Evolutionary conservation across 2,113 vertebrate species (phyloP), one percentile per base, ranked within the genome.

Genomic region (Anser cygnoides): DNA sequence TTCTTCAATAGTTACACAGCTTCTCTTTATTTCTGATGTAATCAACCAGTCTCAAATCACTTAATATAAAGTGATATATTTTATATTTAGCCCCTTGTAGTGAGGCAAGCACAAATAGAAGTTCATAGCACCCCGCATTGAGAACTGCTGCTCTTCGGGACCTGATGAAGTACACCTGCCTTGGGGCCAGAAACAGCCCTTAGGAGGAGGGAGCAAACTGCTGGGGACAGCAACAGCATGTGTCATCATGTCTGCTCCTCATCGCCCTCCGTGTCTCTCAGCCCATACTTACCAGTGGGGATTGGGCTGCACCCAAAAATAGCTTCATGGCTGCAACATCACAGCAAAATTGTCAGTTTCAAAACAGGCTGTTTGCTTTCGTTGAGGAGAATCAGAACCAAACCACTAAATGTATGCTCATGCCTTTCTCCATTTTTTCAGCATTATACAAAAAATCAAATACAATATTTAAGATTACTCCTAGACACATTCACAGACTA

Each of bases 201-300:
- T 81, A 95, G 19, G 74, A 35, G 3, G 0, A 31, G 2, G n/a
- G 46, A 95, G 62, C 33, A 75, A 91, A 95, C 5, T 21, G 28
- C 39, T 16, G 33, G 65, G 78, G 84, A 92, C 87, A 91, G 78
- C 87, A 87, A 33, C 77, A 96, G 90, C 66, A 65, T 91, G 90
- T 84, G 49, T 61, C 91, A 70, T 85, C 84, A 91, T 2, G 3
- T 89, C 74, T 75, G 81, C 89, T 94, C 84, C 84, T 59, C 78
- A 65, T 87, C 54, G 31, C 46, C 57, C 46, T 0, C 0, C 49
- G 28, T 19, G 8, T 61, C 33, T 73, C 82, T 35, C 23, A 14
- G 52, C 25, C 26, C 83, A 46, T 11, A 8, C 31, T 80, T 74
- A 70, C 76, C 76, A n/a, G 0, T 0, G 26, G 16, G 63, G 11